phyloP scores from a whole-genome alignment of 2,888 invertebrate genomes.

The Craniophora ligustri region DNA sequence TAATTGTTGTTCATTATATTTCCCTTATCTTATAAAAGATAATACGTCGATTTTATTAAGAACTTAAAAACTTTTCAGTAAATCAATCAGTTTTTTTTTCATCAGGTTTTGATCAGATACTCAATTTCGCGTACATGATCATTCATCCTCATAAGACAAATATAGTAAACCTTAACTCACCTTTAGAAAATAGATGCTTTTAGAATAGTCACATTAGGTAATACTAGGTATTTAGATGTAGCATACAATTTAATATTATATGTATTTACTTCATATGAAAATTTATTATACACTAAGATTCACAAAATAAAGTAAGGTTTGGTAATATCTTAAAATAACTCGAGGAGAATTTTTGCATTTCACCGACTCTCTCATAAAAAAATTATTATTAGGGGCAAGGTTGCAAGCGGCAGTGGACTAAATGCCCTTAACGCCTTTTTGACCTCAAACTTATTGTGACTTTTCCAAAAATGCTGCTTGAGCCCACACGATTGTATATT shows the following conservation, averaged over 20 bases:
- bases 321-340: constrained; percentile 37
- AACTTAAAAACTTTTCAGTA: too few species aligned
- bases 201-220: not conserved
- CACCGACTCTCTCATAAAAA: not conserved
- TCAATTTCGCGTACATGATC: too few species aligned
- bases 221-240: not conserved
- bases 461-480: constrained; percentile 27
- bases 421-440: too few species aligned
- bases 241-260: not conserved
- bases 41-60: too few species aligned
- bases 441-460: not conserved
- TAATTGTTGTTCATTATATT: too few species aligned
- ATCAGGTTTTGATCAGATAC: too few species aligned
- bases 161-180: not conserved
- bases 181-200: not conserved
- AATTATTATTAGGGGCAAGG: not conserved
- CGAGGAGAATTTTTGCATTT: constrained; percentile 38
- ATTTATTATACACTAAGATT: not conserved
- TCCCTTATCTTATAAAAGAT: too few species aligned
- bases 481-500: constrained; percentile 30
- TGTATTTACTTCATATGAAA: not conserved
- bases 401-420: not conserved
- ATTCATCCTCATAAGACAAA: not conserved
- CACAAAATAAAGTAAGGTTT: constrained; percentile 40
- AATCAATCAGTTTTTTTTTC: too few species aligned